Evolutionary conservation across 2,888 invertebrate genomes (phyloP), one percentile per base, ranked within the genome.

Genomic region (Stictocephala bisonia): DNA sequence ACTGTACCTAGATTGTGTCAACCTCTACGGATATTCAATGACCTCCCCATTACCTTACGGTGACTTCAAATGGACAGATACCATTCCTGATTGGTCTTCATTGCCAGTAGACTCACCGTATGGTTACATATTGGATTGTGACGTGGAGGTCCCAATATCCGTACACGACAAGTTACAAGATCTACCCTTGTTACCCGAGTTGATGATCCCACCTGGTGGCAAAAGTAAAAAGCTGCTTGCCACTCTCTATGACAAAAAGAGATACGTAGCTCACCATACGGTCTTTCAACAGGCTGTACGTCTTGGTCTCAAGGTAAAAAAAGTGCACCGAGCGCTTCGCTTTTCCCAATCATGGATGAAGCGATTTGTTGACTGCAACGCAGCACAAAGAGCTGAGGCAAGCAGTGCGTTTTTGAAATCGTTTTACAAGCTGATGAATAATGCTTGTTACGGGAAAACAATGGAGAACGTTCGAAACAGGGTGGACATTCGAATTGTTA

Each of bases 121-220:
- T n/a, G 51, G 51, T 3, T 51, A 51, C 26, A 51, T 51, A 4
- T 6, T 51, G 1, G 51, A 51, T 4, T 24, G 26, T n/a, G 51
- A 51, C 13, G 26, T 51, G 1, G 51, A 51, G n/a, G 2, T 24
- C n/a, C 51, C 51, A 13, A 4, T 2, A 1, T n/a, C n/a, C 3
- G 15, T 51, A n/a, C 51, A 51, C 13, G 51, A 51, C 13, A 51
- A n/a, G n/a, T n/a, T n/a, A n/a, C n/a, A n/a, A 51, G 51, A 51
- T n/a, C 13, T 51, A 6, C 51, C 24, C 6, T 2, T 2, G 22
- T 20, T 51, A 3, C 15, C 51, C 1, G 24, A 51, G 27, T 2
- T 24, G 51, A 20, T 26, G 13, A 20, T 6, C 2, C 51, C 51
- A 24, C 26, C 26, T 3, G 51, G 13, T 22, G 26, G 51, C n/a